Percentiles rank a stretch among this genome's conserved stretches.
Conservation (phyloP, 2,113 vertebrate genomes). For the Motacilla alba region DNA sequence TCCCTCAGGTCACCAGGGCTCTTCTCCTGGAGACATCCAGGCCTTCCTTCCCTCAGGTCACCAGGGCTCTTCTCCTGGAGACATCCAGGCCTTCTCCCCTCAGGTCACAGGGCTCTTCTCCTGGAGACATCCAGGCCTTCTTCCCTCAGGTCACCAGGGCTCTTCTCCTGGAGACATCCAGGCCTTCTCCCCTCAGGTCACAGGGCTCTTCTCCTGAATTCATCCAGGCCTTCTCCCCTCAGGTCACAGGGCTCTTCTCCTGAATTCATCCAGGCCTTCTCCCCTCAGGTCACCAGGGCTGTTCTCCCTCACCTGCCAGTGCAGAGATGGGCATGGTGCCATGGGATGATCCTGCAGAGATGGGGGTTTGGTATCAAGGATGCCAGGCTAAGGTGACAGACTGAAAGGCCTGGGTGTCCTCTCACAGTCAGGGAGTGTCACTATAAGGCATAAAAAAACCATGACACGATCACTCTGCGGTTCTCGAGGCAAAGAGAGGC, state of each 20-base stretch:
- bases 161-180: no score
- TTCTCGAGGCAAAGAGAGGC: no score
- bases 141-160: neutral
- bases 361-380: no score
- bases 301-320: accelerated
- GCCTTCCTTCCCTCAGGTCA: neutral
- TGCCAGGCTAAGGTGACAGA: accelerated
- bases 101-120: neutral
- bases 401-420: neutral
- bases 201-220: neutral
- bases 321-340: neutral
- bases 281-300: neutral
- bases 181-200: neutral
- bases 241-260: neutral
- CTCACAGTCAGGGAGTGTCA: neutral
- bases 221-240: neutral
- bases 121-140: neutral
- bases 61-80: no score
- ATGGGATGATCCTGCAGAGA: neutral
- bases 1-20: neutral
- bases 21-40: neutral
- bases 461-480: no score
- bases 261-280: neutral
- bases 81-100: neutral
- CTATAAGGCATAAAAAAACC: no score